Evolutionary conservation across 2,113 vertebrate species (phyloP).

Genomic region (Corythornis cristatus): DNA sequence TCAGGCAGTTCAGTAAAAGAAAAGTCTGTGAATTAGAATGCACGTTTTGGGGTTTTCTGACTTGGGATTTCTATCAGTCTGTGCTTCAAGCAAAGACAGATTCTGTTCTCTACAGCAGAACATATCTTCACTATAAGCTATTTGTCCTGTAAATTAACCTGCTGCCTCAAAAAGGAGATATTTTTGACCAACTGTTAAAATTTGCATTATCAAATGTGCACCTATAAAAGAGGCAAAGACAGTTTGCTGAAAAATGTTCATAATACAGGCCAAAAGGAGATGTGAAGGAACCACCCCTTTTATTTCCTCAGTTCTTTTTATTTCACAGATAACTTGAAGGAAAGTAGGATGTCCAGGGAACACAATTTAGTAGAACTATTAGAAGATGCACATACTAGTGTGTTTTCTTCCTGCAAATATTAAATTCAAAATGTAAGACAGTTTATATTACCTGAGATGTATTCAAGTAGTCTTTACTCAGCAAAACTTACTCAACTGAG

Average conservation of each 20-base stretch:
- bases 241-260: background rate
- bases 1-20: background rate
- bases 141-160: background rate
- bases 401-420: background rate
- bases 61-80: background rate
- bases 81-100: background rate
- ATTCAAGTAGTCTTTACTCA: background rate
- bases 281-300: background rate
- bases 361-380: background rate
- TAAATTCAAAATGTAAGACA: background rate
- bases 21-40: background rate
- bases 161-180: background rate
- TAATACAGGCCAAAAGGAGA: background rate
- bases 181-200: background rate
- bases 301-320: background rate
- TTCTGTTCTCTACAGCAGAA: background rate
- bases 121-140: fast-evolving
- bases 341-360: background rate
- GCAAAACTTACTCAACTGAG: background rate
- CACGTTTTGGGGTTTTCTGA: background rate
- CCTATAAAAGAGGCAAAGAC: background rate
- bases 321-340: background rate
- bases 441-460: background rate
- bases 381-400: background rate
- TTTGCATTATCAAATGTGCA: background rate